A percentile compares a stretch with the other conserved stretches of the same genome.
These are phyloP conservation scores for Parotia lawesii DNA, from an alignment of 2,113 vertebrate genomes.

Conservation along the genomic window DNA sequence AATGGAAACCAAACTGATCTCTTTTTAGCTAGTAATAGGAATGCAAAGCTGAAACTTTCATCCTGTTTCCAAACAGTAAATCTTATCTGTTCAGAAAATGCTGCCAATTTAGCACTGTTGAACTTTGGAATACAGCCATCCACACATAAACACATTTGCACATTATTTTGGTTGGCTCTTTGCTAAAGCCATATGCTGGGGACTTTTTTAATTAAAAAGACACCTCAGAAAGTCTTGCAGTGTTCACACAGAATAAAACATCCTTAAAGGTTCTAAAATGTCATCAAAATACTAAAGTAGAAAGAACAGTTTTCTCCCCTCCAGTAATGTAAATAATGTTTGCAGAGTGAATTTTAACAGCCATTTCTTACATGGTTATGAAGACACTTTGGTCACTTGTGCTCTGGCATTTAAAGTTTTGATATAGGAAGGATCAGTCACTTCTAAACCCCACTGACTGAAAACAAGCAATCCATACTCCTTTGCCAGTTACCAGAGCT, in stretches of 20 bases:
- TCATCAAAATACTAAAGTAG: not conserved
- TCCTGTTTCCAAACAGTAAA: conserved; percentile 22
- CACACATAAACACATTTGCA: not conserved
- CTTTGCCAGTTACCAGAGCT: not conserved
- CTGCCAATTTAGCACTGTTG: not conserved
- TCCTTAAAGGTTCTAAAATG: not conserved
- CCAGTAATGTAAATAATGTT: not conserved
- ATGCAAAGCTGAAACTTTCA: not conserved
- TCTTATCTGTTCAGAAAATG: conserved; percentile 1
- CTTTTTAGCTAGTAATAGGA: not conserved
- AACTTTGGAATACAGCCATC: not conserved
- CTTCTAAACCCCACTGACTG: not conserved
- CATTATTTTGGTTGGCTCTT: not conserved
- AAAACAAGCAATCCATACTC: not conserved
- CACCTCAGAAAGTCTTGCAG: not conserved
- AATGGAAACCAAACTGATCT: not conserved
- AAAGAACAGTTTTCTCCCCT: not conserved
- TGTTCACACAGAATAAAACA: not conserved
- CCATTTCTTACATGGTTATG: not conserved
- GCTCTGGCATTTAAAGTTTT: not conserved
- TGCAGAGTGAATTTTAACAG: not conserved
- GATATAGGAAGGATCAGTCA: not conserved
- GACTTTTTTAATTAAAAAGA: not conserved
- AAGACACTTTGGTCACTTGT: not conserved
- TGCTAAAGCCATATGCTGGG: not conserved